These are phyloP conservation scores for Lasioglossum malachurum DNA, from an alignment of 2,888 invertebrate genomes.

Conservation along the genomic window DNA sequence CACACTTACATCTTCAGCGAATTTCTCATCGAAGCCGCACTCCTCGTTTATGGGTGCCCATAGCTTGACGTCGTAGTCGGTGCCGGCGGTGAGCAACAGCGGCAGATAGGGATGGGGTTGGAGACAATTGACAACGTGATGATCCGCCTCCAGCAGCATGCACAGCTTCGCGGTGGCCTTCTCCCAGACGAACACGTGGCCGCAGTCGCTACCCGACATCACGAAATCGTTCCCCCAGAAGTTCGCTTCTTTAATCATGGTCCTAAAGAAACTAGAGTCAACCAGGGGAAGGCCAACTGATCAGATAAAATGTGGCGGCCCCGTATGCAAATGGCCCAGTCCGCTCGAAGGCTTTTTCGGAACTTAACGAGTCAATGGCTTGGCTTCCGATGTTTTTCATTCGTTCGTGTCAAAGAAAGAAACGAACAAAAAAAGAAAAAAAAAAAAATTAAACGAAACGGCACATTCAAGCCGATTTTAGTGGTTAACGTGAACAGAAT, in stretches of 20 bases:
- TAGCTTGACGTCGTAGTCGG: slow-evolving; percentile 94
- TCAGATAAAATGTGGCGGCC: slow-evolving; percentile 79
- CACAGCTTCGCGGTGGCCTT: slow-evolving; percentile 89
- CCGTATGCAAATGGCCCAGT: slow-evolving; percentile 81
- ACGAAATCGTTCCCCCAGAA: slow-evolving; percentile 94
- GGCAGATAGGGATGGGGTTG: slow-evolving; percentile 93
- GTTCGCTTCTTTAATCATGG: slow-evolving; percentile 94
- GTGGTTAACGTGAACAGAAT: slow-evolving; percentile 27
- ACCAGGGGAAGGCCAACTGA: slow-evolving; percentile 80
- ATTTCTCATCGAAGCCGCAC: slow-evolving; percentile 87
- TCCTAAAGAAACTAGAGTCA: slow-evolving; percentile 87
- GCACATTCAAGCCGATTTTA: slow-evolving; percentile 27
- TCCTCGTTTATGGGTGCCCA: slow-evolving; percentile 91
- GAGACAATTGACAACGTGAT: slow-evolving; percentile 93
- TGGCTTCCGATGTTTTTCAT: slow-evolving; percentile 65
- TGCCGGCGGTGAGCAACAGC: slow-evolving; percentile 93
- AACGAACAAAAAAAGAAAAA: not conserved
- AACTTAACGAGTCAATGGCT: slow-evolving; percentile 70
- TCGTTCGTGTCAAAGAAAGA: not conserved
- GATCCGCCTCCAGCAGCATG: slow-evolving; percentile 92
- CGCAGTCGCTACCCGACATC: slow-evolving; percentile 96
- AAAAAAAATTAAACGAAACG: slow-evolving; percentile 29
- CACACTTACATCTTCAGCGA: slow-evolving; percentile 88
- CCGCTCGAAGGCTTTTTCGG: slow-evolving; percentile 83
- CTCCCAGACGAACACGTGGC: slow-evolving; percentile 94